Percentiles rank a stretch among this genome's conserved stretches.
Conservation (phyloP, 1,140 invertebrate species). For the Galendromus occidentalis region DNA sequence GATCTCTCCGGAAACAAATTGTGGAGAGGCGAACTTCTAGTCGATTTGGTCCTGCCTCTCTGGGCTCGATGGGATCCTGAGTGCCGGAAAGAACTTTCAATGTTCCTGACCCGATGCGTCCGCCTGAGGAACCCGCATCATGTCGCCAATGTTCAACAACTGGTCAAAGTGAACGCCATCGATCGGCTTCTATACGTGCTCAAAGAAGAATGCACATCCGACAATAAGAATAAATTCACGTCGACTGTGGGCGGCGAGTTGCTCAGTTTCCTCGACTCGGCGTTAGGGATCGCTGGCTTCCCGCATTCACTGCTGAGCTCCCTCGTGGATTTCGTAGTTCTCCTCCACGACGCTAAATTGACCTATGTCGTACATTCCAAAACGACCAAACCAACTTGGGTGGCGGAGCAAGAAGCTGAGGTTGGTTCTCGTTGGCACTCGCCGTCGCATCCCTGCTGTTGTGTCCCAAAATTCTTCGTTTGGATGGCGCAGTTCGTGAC, state of each 20-base stretch:
- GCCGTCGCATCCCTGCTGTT: too few species aligned
- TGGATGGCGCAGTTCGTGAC: too few species aligned
- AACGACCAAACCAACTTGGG: not conserved
- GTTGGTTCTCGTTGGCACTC: too few species aligned
- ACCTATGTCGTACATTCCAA: not conserved
- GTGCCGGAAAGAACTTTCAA: not conserved
- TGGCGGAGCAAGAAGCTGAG: too few species aligned
- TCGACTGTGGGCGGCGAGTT: not conserved
- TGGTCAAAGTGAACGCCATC: not conserved
- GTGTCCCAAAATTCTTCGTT: too few species aligned
- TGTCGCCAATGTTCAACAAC: not conserved
- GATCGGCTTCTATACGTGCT: not conserved
- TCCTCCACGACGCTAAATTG: not conserved
- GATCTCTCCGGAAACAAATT: not conserved
- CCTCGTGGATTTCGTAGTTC: not conserved
- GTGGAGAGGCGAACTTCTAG: not conserved
- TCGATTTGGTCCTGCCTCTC: not conserved
- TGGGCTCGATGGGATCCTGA: not conserved
- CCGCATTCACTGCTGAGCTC: not conserved
- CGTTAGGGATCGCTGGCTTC: not conserved
- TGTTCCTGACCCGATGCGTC: not conserved
- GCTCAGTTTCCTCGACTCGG: not conserved
- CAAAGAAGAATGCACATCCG: not conserved
- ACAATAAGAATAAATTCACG: too few species aligned
- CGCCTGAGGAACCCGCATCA: not conserved